Evolutionary conservation across 2,113 vertebrate genomes (phyloP), one percentile per base, ranked within the genome.

Genomic region (Leptodactylus fuscus): DNA sequence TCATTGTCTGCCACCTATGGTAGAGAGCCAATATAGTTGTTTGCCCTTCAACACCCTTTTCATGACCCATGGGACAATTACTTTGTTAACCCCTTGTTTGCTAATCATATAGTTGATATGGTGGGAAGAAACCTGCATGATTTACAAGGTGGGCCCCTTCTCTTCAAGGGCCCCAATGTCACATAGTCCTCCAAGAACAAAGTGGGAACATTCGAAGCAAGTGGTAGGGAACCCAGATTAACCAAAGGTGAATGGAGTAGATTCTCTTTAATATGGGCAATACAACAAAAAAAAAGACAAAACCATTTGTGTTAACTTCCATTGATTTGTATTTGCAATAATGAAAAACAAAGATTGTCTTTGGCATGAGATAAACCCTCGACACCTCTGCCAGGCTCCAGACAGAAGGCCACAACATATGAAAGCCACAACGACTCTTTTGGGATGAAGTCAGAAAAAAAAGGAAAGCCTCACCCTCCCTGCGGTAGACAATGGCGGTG

Each of bases 331-430:
- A 69, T 0, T 15, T 20, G 8, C 16, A 22, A 69, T 38, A 20
- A 69, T 38, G 18, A 69, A 36, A 20, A 34, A 18, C 22, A 69
- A 38, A 38, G 18, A 36, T 38, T 36, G 16, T 22, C 38, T 38
- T 36, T 69, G 65, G 65, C 65, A 22, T 22, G 3, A 22, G 65
- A 27, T 38, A 67, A 36, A 20, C 32, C 34, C 34, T 36, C 22
- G 65, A 69, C 65, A 69, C 65, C 34, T 38, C 32, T 69, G 65
- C 65, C 65, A 69, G 34, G 34, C 65, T 22, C 13, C 22, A 69
- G 65, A 36, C 34, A 69, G 65, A 69, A 69, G 32, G 65, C 16
- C 65, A 38, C 65, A 22, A 38, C 65, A 67, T 67, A 67, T 67
- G 29, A 36, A 29, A 75, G 44, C 24, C 15, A 51, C 27, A 49